Base-by-base conservation (phyloP, 2,888 invertebrate genomes). In the Drosophila anomalata region DNA sequence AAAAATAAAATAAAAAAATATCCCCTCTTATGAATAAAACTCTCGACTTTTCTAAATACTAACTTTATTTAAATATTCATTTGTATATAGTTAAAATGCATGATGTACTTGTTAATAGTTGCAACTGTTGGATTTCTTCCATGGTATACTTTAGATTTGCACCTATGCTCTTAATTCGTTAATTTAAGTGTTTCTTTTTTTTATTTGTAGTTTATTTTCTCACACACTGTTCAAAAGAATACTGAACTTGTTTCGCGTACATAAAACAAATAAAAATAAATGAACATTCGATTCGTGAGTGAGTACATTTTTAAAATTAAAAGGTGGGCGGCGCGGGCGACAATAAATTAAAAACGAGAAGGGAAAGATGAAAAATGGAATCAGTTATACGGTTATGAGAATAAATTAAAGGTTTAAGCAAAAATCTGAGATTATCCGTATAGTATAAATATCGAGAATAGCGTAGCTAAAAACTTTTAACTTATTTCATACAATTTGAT, bases 61-160 rank as follows among this genome's bases (percentile, higher is more conserved):
- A 87, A 87, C 87, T 85, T 77, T 81, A 83, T 84, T 87, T 87
- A 77, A 83, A 83, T 86, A 86, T 86, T 75, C 41, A 11, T 63
- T 78, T 82, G 79, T 81, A 84, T 85, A 87, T 84, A 73, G 77
- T 81, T 87, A 83, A 83, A 83, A 83, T 83, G 87, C 82, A 74
- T 74, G 73, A 87, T 73, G 77, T 82, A 76, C 67, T 81, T 78
- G 46, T 66, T 73, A 78, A 87, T 84, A 80, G 80, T 82, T 77
- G 79, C 75, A 87, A 77, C 69, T 86, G 77, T 75, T 80, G 87
- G 75, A 75, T 76, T 73, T 39, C 24, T 60, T 78, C 70, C 83
- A 68, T 84, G 84, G 85, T 82, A 81, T 78, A 84, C 87, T 73
- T 80, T 55, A 50, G 70, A 72, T 77, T 59, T 76, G 72, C 71